phyloP scores from a whole-genome alignment of 2,113 vertebrate genomes.

The Tricholaema leucomelas region DNA sequence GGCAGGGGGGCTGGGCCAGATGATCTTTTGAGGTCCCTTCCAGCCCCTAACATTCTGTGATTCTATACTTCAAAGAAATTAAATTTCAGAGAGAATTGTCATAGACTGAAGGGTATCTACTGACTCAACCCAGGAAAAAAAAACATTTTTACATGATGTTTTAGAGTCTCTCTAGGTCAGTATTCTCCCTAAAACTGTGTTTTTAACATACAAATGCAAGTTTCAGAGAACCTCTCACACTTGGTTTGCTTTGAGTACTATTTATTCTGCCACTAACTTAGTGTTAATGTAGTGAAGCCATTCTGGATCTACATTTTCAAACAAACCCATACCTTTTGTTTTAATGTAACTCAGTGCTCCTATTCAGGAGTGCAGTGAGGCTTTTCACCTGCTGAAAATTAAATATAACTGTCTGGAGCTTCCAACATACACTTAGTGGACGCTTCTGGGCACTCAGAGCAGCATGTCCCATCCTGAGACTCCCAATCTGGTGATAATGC shows the following conservation, averaged over 20 bases:
- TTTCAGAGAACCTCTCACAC: not conserved
- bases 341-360: rapidly evolving
- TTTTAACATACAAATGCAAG: not conserved
- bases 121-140: not conserved
- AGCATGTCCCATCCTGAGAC: not conserved
- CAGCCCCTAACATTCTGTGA: too few species aligned
- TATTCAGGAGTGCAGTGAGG: not conserved
- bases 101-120: not conserved
- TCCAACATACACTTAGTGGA: not conserved
- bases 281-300: not conserved
- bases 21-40: too few species aligned
- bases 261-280: not conserved
- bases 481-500: not conserved
- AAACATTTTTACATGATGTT: not conserved
- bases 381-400: not conserved
- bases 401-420: not conserved
- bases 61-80: not conserved
- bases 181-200: not conserved
- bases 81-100: not conserved
- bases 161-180: not conserved
- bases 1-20: too few species aligned
- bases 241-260: not conserved
- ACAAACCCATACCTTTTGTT: not conserved
- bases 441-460: not conserved
- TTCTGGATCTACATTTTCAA: not conserved